phyloP scores from a whole-genome alignment of 2,797 vertebrate species.

The Malacoctenus gilli region DNA sequence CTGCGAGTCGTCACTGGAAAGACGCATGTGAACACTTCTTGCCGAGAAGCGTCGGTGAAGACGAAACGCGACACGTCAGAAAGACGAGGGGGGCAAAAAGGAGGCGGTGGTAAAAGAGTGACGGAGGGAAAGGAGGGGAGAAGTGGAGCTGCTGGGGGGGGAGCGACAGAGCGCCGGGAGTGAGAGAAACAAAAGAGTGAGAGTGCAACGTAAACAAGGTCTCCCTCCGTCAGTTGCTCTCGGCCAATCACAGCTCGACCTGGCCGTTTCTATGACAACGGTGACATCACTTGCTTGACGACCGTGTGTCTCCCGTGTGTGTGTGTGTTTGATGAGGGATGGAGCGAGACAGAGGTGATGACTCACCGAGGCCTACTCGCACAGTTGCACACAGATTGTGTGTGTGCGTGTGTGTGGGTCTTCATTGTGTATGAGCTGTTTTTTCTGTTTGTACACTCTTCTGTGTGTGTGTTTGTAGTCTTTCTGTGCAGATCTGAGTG shows the following conservation, averaged over 20 bases:
- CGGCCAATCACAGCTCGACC: slow-evolving; percentile 59
- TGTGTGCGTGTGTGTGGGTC: background rate
- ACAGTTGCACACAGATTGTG: background rate
- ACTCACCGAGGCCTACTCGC: slow-evolving; percentile 64
- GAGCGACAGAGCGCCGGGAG: too few relatives aligned
- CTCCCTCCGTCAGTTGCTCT: slow-evolving; percentile 65
- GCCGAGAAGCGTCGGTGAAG: too few relatives aligned
- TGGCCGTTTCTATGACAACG: slow-evolving; percentile 76
- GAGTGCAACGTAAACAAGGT: slow-evolving; percentile 67
- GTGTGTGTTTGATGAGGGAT: slow-evolving; percentile 43
- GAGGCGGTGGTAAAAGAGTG: background rate
- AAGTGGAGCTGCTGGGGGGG: too few relatives aligned
- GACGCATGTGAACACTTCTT: background rate
- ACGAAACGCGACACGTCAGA: background rate
- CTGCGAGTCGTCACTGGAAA: background rate
- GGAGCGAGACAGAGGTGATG: slow-evolving; percentile 57
- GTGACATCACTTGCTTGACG: slow-evolving; percentile 79
- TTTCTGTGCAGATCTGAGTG: background rate
- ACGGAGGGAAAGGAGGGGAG: background rate
- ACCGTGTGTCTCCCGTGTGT: slow-evolving; percentile 59
- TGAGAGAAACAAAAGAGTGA: slow-evolving; percentile 28
- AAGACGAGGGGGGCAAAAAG: too few relatives aligned
- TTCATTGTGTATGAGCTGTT: background rate
- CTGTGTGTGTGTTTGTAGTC: background rate
- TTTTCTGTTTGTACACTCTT: too few relatives aligned